Evolutionary conservation across 2,888 invertebrate genomes (phyloP).

Genomic region (Diloba caeruleocephala): DNA sequence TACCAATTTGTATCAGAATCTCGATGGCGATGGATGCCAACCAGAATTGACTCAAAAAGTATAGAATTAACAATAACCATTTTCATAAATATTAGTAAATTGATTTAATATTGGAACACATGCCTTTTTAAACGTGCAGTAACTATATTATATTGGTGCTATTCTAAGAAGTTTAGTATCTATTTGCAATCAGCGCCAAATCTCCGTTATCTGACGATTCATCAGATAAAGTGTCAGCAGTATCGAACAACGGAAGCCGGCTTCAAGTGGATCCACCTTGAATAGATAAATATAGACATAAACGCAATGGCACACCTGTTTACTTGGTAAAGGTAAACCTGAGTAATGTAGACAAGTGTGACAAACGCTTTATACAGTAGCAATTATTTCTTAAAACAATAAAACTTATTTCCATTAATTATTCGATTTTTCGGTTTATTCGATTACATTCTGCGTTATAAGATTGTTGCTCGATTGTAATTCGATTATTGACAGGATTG

Average conservation of each 20-base stretch:
- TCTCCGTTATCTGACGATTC: conserved; percentile 33
- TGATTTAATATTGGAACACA: conserved; percentile 8
- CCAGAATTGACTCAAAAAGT: too few relatives aligned
- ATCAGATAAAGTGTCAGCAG: conserved; percentile 26
- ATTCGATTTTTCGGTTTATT: too few relatives aligned
- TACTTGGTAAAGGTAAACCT: neutral
- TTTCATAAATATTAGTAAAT: conserved; percentile 9
- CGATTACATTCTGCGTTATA: too few relatives aligned
- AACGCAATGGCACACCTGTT: neutral
- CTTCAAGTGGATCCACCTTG: conserved; percentile 29
- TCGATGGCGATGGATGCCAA: too few relatives aligned
- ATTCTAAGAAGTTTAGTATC: conserved; percentile 29
- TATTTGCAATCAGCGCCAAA: conserved; percentile 35
- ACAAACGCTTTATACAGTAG: too few relatives aligned
- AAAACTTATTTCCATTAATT: too few relatives aligned
- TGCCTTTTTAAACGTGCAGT: conserved; percentile 7
- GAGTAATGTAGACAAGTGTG: neutral
- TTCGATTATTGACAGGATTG: too few relatives aligned
- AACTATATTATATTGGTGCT: neutral
- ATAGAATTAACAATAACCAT: neutral
- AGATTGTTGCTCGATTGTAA: too few relatives aligned
- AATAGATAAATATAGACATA: conserved; percentile 1
- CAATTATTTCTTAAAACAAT: too few relatives aligned
- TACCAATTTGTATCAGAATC: too few relatives aligned
- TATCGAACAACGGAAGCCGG: conserved; percentile 37